Base-by-base conservation (phyloP, 2,113 vertebrate genomes). In the Lipophrys pholis region DNA sequence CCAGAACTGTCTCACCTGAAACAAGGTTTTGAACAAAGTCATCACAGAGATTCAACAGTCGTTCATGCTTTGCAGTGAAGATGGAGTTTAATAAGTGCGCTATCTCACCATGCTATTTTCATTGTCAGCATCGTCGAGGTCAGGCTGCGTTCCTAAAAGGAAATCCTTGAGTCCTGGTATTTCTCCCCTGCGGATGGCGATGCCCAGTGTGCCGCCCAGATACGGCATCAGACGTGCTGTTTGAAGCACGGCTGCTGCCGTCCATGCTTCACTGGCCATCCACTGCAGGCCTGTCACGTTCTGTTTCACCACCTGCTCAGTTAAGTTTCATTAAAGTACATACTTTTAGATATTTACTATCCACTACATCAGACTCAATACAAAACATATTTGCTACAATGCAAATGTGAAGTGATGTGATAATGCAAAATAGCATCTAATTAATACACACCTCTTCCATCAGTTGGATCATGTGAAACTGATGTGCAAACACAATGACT, bases 221-320 rank as follows among this genome's bases (percentile, higher is more conserved):
- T 85, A 88, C 0, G 86, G 82, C 78, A 88, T 87, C 11, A 90
- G 8, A 1, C n/a, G 38, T 0, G 79, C 75, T 0, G 67, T 83
- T 5, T 90, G 84, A 1, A 90, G 70, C 30, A 76, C 77, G 55
- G 45, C 1, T 16, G 78, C 69, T 61, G 72, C 5, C 52, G 80
- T 64, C 88, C 80, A 90, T 8, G 77, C 65, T 81, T 90, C 88
- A 78, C 88, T 88, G 10, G 83, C 81, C 8, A 90, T 91, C 93
- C 93, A 94, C 74, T 93, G 93, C n/a, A 81, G 79, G 8, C 85
- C 88, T 38, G 82, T 92, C 5, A 93, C 67, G 56, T 93, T 91
- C 48, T 91, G 87, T 11, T 54, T 68, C 41, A 42, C 10, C 3
- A 42, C 41, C 41, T 48, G 46, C 35, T 66, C 1, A 87, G 64